Conservation (phyloP, 2,113 vertebrate genomes). For the Dendropsophus ebraccatus region DNA sequence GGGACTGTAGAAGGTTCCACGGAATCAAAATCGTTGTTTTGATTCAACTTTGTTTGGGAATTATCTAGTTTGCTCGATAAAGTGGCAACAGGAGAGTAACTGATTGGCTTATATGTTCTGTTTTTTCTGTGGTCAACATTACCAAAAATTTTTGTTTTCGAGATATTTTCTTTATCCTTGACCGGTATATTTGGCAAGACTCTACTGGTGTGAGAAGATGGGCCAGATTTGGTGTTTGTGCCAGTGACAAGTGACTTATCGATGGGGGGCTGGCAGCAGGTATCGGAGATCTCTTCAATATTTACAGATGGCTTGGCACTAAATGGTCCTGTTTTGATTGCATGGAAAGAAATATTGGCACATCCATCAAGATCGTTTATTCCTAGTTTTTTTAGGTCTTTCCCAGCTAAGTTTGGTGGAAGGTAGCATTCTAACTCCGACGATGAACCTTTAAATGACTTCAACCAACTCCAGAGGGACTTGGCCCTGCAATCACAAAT, state of each 20-base stretch:
- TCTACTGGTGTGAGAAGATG: slow-evolving; percentile 79
- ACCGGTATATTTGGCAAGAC: slow-evolving; percentile 85
- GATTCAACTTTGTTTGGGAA: slow-evolving; percentile 79
- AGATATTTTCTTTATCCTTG: slow-evolving; percentile 92
- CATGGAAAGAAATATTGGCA: slow-evolving; percentile 72
- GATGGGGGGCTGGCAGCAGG: slow-evolving; percentile 87
- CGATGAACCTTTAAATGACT: slow-evolving; percentile 94
- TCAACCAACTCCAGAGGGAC: slow-evolving; percentile 96
- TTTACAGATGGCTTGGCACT: slow-evolving; percentile 78
- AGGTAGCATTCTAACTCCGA: slow-evolving; percentile 89
- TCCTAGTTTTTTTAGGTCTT: slow-evolving; percentile 87
- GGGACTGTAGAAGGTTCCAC: slow-evolving; percentile 87
- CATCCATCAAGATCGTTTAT: slow-evolving; percentile 87
- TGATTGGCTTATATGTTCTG: slow-evolving; percentile 89
- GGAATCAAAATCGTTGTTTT: slow-evolving; percentile 82
- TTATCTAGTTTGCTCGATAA: slow-evolving; percentile 87
- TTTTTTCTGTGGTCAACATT: slow-evolving; percentile 80
- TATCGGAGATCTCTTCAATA: slow-evolving; percentile 76
- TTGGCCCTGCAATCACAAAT: slow-evolving; percentile 94
- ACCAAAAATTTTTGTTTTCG: slow-evolving; percentile 84
- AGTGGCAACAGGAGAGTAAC: slow-evolving; percentile 91
- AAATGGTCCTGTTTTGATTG: slow-evolving; percentile 82
- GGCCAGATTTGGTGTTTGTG: slow-evolving; percentile 78
- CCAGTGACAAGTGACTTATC: slow-evolving; percentile 92
- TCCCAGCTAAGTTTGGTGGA: slow-evolving; percentile 80